These are phyloP conservation scores for Hippocampus barbouri DNA, from an alignment of 2,113 vertebrate species.

Conservation along the genomic window DNA sequence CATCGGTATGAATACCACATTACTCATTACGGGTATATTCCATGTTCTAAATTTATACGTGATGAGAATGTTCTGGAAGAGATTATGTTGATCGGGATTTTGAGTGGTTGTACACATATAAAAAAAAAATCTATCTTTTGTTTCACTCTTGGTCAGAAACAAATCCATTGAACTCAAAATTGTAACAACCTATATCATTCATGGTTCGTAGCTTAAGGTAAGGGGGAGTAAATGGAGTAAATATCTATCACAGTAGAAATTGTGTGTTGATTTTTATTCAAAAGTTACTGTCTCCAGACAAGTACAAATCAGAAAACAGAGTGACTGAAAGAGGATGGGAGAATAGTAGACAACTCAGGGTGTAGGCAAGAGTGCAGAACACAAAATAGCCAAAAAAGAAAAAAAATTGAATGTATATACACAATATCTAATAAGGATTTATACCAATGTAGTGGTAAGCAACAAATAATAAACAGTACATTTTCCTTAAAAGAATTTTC, in stretches of 20 bases:
- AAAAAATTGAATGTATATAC: constrained; percentile 86
- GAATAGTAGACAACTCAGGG: constrained; percentile 91
- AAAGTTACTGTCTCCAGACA: constrained; percentile 99
- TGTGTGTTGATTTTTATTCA: constrained; percentile 99
- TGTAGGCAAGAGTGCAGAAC: constrained; percentile 82
- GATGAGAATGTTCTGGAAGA: background rate
- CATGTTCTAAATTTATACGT: background rate
- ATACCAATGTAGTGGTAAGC: constrained; percentile 98
- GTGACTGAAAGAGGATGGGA: constrained; percentile 96
- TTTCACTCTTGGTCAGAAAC: background rate
- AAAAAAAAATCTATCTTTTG: background rate
- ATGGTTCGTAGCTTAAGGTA: background rate
- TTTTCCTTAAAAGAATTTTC: constrained; percentile 82
- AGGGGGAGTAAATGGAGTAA: constrained; percentile 25
- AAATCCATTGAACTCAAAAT: background rate
- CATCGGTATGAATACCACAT: background rate
- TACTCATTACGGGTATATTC: background rate
- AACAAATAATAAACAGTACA: constrained; percentile 94
- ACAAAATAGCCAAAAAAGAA: constrained; percentile 81
- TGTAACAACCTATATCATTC: background rate
- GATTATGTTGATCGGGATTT: too few species aligned
- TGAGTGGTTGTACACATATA: too few species aligned
- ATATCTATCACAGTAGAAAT: constrained; percentile 65
- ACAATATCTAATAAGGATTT: constrained; percentile 94
- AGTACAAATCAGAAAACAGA: constrained; percentile 99